Base-by-base conservation (phyloP, 2,797 vertebrate species). In the Lutjanus campechanus region DNA sequence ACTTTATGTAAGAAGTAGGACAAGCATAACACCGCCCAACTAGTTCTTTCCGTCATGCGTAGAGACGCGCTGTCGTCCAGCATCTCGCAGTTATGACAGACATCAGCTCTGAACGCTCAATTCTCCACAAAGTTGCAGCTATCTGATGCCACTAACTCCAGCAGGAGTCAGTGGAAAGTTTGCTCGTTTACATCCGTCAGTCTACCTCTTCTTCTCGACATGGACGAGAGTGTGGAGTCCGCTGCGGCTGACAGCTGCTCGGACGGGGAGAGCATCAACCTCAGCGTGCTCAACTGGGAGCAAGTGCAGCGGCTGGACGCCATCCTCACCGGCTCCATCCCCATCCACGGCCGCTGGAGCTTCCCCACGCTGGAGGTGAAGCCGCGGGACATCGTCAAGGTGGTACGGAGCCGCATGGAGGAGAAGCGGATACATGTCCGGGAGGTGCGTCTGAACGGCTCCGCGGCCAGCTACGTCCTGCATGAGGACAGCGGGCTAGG, bases 401-500 rank as follows among this genome's bases (percentile, higher is more conserved):
- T 97, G 85, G 98, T 99, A 84, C 93, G 98, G 58, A 95, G 96
- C 87, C 96, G 98, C 66, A 96, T 99, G 96, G 96, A 97, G 58
- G 97, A 97, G 94, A 95, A 94, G 85, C 85, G 95, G 88, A 98
- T 99, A 51, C 94, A 94, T 1, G 96, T 99, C 78, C 96, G 98
- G 82, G 98, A 99, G 88, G 98, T 99, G 88, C 94, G 98, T 8
- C 93, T 99, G 72, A 99, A 99, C 85, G 98, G 98, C 66, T 99
- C 98, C 8, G 98, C 98, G 2, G 98, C 98, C 89, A 99, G 98
- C 91, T 98, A 99, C 79, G 96, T 99, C 82, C 96, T 99, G 65
- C 98, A 99, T 79, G 97, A 99, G 93, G 97, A 99, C 94, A 99
- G 97, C 93, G 98, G 98, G 11, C 94, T 99, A 79, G 98, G 98